phyloP scores from a whole-genome alignment of 2,888 invertebrate genomes.

The Axea sp. region DNA sequence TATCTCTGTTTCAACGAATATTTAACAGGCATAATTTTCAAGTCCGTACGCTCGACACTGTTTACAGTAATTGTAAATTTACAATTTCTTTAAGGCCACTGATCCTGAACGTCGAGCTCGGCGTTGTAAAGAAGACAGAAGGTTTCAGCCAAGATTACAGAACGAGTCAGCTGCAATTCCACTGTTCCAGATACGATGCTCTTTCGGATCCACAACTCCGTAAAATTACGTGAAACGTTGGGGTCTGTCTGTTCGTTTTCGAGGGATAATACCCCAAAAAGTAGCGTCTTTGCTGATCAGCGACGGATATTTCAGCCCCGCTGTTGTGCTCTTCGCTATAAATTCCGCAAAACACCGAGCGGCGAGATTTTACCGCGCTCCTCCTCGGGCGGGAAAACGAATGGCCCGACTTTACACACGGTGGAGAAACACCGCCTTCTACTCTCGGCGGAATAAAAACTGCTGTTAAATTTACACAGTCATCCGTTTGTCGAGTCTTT shows the following conservation, averaged over 20 bases:
- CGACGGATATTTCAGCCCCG: background rate
- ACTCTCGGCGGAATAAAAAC: slow-evolving; percentile 35
- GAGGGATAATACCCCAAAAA: slow-evolving; percentile 7
- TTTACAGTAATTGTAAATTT: no score
- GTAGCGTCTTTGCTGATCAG: slow-evolving; percentile 3
- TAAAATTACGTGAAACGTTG: slow-evolving; percentile 26
- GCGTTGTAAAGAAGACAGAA: background rate
- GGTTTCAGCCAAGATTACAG: slow-evolving; percentile 2
- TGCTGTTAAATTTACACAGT: slow-evolving; percentile 31
- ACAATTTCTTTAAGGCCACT: no score
- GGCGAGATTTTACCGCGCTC: no score
- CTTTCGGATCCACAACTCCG: slow-evolving; percentile 19
- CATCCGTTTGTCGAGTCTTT: slow-evolving; percentile 36
- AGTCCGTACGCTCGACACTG: no score
- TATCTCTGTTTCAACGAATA: no score
- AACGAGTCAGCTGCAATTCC: slow-evolving; percentile 12
- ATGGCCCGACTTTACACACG: slow-evolving; percentile 8
- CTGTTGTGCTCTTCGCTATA: background rate
- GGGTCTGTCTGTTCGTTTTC: slow-evolving; percentile 15
- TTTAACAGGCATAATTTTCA: no score
- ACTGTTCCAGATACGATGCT: slow-evolving; percentile 25
- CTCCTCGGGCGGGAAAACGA: no score
- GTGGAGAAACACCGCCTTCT: slow-evolving; percentile 3
- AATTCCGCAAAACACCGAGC: background rate
- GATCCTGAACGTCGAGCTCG: no score